Evolutionary conservation across 2,113 vertebrate species (phyloP).

Genomic region (Pungitius pungitius): DNA sequence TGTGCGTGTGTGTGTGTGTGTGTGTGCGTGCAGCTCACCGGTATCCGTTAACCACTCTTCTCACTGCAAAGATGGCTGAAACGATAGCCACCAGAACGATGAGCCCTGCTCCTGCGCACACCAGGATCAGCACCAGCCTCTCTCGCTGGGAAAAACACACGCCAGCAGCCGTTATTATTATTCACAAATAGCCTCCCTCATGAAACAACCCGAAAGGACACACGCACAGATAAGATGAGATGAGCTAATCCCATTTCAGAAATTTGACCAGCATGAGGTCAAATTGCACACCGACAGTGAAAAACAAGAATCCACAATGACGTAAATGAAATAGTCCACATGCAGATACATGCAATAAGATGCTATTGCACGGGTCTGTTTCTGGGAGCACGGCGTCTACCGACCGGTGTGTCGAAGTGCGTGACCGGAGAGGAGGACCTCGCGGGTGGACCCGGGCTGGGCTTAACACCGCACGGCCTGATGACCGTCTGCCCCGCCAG

Average conservation of each 20-base stretch:
- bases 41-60: slow-evolving; percentile 64
- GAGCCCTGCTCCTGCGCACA: slow-evolving; percentile 64
- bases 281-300: no score
- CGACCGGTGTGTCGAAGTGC: slow-evolving; percentile 72
- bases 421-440: slow-evolving; percentile 31
- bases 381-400: slow-evolving; percentile 20
- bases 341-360: no score
- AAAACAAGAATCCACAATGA: no score
- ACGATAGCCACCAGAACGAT: slow-evolving; percentile 59
- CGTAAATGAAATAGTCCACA: no score
- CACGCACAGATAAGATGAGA: neutral
- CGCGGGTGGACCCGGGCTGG: slow-evolving; percentile 40
- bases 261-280: no score
- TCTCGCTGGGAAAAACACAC: slow-evolving; percentile 57
- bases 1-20: neutral
- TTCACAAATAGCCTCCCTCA: neutral
- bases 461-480: slow-evolving; percentile 68
- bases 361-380: no score
- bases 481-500: slow-evolving; percentile 53
- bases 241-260: no score
- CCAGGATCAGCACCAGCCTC: slow-evolving; percentile 74
- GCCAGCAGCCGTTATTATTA: neutral
- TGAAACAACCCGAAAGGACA: neutral
- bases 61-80: slow-evolving; percentile 66
- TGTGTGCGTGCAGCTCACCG: slow-evolving; percentile 60